Evolutionary conservation across 2,888 invertebrate species (phyloP), one percentile per base, ranked within the genome.

Genomic region (Balanococcus diminutus): DNA sequence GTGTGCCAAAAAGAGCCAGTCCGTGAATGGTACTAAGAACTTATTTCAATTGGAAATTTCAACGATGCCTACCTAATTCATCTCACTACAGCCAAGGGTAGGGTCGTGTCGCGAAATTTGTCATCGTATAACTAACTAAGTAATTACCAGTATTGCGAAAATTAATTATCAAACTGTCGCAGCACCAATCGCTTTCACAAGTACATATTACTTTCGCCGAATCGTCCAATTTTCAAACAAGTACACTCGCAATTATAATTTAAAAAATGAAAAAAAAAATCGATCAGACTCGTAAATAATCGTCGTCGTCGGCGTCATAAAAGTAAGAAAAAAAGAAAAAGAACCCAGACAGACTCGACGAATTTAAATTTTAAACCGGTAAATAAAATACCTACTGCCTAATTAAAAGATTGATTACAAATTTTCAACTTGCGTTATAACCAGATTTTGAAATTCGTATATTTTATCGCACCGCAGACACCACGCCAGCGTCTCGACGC

Each of bases 321-420:
- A n/a, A n/a, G n/a, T 25, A 25, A 67, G 16, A 25, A 67, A 67
- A 67, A 67, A 28, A 0, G 14, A 2, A 28, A 28, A 16, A 67
- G 16, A 28, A 25, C n/a, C 16, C 67, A 28, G 28, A 28, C 67
- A 67, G 28, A 67, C 56, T 19, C 28, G 67, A 28, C 28, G 28
- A 67, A 67, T 67, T 67, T 67, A 67, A 67, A 67, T 67, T 67
- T 67, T 67, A 67, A 67, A 67, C 67, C 67, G 67, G 67, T 67
- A 67, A 25, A 16, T 67, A 28, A 67, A 3, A 56, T 56, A 56
- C 56, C 19, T 56, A 67, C 67, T 28, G 28, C 28, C 28, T 67
- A 67, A 67, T 67, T 67, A 67, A 67, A 67, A 28, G 67, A 67
- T 14, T 67, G 28, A 25, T 67, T 67, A 16, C 28, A 67, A 28